phyloP scores from a whole-genome alignment of 2,113 vertebrate genomes.

The Rhinoptilus africanus region DNA sequence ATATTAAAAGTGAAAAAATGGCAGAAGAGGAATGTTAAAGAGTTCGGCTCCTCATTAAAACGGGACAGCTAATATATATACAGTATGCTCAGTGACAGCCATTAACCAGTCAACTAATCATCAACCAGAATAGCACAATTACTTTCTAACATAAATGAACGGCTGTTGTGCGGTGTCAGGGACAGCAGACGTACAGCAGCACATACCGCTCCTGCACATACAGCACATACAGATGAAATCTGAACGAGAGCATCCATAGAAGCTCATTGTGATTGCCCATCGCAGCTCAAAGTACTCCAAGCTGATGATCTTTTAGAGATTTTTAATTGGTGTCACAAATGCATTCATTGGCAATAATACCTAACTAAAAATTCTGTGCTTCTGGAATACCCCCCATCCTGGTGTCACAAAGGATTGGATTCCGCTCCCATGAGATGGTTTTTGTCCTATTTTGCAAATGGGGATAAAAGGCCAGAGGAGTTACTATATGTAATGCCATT shows the following conservation, averaged over 20 bases:
- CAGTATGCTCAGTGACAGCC: not conserved
- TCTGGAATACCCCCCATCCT: not conserved
- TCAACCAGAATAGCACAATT: not conserved
- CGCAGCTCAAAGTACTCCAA: not conserved
- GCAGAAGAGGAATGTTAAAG: not conserved
- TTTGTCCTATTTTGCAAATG: not conserved
- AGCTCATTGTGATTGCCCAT: not conserved
- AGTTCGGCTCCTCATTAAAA: slow-evolving; percentile 47
- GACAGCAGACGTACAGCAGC: not conserved
- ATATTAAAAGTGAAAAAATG: not conserved
- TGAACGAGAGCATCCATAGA: not conserved
- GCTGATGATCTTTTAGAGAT: not conserved
- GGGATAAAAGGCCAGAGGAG: not conserved
- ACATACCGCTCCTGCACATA: not conserved
- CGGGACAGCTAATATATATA: not conserved
- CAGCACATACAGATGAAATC: not conserved
- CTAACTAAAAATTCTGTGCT: not conserved
- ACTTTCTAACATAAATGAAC: not conserved
- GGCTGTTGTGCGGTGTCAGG: not conserved
- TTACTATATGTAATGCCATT: not conserved
- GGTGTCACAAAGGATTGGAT: not conserved
- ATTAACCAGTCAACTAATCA: slow-evolving; percentile 27
- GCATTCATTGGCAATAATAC: not conserved
- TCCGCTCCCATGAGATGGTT: not conserved
- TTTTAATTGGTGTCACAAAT: not conserved